A percentile compares a stretch with the other conserved stretches of the same genome.
Conservation (phyloP, 2,113 vertebrate species). For the Casuarius casuarius region DNA sequence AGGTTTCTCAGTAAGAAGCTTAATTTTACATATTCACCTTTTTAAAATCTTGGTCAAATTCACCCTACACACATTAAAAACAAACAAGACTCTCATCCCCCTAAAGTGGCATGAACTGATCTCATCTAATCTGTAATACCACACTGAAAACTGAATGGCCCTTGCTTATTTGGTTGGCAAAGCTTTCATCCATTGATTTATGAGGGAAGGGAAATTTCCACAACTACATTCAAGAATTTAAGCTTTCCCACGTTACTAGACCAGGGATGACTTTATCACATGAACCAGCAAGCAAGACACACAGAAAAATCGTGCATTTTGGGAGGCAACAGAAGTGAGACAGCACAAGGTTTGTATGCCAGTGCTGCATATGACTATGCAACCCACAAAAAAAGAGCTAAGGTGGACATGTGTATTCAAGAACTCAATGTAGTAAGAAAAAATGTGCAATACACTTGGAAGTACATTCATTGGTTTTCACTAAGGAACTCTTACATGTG, state of each 20-base stretch:
- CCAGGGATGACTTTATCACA: neutral
- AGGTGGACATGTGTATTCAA: neutral
- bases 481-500: neutral
- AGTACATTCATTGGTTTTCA: neutral
- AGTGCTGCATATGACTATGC: neutral
- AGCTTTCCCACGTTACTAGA: neutral
- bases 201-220: neutral
- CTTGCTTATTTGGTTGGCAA: neutral
- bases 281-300: neutral
- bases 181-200: neutral
- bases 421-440: neutral
- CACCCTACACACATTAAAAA: neutral
- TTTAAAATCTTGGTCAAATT: neutral
- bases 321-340: neutral
- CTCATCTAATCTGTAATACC: neutral
- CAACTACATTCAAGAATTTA: neutral
- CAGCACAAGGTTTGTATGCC: neutral
- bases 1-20: neutral
- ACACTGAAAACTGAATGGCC: neutral
- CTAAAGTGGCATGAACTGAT: neutral
- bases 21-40: neutral
- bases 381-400: neutral
- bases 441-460: neutral
- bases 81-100: neutral
- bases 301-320: neutral